These are phyloP conservation scores for Drosophila sulfurigaster DNA, from an alignment of 1,140 invertebrate genomes.

Conservation along the genomic window DNA sequence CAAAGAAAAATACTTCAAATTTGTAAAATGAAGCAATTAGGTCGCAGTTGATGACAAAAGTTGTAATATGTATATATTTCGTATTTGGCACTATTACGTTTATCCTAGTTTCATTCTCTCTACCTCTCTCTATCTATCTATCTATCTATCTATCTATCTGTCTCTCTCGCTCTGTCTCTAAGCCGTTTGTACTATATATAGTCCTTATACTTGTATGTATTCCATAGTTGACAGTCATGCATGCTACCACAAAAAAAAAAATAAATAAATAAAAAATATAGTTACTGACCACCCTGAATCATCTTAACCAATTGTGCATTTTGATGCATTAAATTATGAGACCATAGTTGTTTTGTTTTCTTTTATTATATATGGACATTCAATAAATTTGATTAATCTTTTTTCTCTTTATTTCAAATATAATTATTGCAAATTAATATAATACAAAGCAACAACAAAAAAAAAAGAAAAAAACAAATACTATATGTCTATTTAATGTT, in stretches of 20 bases:
- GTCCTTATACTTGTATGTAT: conserved; percentile 28
- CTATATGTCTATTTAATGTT: conserved; percentile 2
- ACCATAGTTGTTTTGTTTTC: not conserved
- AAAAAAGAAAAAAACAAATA: not conserved
- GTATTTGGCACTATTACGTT: conserved; percentile 47
- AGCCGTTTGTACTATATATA: conserved; percentile 25
- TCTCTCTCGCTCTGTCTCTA: conserved; percentile 40
- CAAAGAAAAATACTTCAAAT: not conserved
- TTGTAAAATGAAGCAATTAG: conserved; percentile 5
- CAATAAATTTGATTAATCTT: not conserved
- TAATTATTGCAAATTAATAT: not conserved
- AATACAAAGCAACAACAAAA: not conserved
- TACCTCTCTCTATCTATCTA: conserved; percentile 10
- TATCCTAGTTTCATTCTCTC: conserved; percentile 49
- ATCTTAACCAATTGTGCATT: conserved; percentile 24
- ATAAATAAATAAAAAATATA: not conserved
- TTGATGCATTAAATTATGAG: conserved; percentile 13
- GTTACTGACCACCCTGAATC: conserved; percentile 16
- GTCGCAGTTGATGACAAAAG: conserved; percentile 34
- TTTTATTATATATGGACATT: conserved; percentile 5
- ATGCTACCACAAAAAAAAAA: conserved; percentile 21
- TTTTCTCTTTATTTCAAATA: not conserved
- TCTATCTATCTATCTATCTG: not conserved
- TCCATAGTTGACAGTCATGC: conserved; percentile 42
- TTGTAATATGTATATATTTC: conserved; percentile 44